A percentile compares a stretch with the other conserved stretches of the same genome.
Conservation (phyloP, 2,113 vertebrate genomes). For the Prinia subflava region DNA sequence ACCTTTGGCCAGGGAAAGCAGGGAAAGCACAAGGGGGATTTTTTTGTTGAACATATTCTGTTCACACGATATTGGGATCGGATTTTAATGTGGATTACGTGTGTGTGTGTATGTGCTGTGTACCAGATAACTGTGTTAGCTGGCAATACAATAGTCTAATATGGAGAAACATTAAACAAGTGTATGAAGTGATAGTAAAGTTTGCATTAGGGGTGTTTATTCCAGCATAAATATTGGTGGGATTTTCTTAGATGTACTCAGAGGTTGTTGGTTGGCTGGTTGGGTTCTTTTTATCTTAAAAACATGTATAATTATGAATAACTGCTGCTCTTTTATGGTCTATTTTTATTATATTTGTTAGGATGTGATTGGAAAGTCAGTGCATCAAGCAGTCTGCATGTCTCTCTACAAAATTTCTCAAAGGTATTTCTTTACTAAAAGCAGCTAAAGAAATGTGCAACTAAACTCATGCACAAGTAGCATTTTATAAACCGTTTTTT, state of each 20-base stretch:
- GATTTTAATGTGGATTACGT: not conserved
- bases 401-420: conserved; percentile 81
- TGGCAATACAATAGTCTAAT: not conserved
- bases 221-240: not conserved
- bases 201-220: not conserved
- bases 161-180: not conserved
- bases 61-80: not conserved
- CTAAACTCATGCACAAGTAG: not conserved
- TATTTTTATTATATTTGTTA: conserved; percentile 40
- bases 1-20: not conserved
- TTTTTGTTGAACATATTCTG: not conserved
- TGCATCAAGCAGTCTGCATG: conserved; percentile 83
- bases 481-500: not conserved
- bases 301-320: not conserved
- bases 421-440: conserved; percentile 73
- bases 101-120: not conserved
- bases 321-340: not conserved
- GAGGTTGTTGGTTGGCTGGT: not conserved
- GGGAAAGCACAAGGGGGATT: not conserved
- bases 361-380: conserved; percentile 89
- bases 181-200: not conserved
- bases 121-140: not conserved
- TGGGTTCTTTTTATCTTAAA: not conserved
- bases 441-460: not conserved
- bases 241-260: not conserved